These are phyloP conservation scores for Eleutherodactylus coqui DNA, from an alignment of 2,797 vertebrate species.

Conservation along the genomic window DNA sequence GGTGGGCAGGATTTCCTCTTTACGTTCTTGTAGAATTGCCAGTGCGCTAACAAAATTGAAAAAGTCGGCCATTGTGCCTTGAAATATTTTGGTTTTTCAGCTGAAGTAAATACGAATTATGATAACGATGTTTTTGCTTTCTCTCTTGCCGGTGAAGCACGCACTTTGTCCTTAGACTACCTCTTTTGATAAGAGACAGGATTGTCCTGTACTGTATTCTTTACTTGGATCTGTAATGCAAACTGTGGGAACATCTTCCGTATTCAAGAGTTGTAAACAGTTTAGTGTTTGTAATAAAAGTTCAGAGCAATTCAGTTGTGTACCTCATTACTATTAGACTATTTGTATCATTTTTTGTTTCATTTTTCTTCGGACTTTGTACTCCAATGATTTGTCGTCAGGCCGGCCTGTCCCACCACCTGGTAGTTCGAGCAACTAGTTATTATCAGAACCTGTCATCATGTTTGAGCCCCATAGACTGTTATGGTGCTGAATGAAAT, in stretches of 20 bases:
- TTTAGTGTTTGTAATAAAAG: constrained; percentile 24
- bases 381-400: too few species aligned
- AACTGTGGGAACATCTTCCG: not conserved
- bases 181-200: not conserved
- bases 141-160: not conserved
- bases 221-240: not conserved
- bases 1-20: not conserved
- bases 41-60: not conserved
- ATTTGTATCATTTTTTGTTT: not conserved
- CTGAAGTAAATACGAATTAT: not conserved
- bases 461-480: too few species aligned
- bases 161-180: not conserved
- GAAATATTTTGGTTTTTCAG: not conserved
- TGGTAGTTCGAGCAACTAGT: too few species aligned
- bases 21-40: not conserved
- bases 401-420: too few species aligned
- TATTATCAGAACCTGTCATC: too few species aligned
- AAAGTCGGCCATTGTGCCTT: not conserved
- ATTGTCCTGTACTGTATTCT: not conserved
- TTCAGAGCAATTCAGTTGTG: not conserved
- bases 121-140: not conserved
- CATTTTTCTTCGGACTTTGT: not conserved
- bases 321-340: not conserved
- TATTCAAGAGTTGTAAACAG: not conserved
- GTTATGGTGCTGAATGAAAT: too few species aligned